These are phyloP conservation scores for Drosophila sp. DNA, from an alignment of 1,140 invertebrate species.

Conservation along the genomic window DNA sequence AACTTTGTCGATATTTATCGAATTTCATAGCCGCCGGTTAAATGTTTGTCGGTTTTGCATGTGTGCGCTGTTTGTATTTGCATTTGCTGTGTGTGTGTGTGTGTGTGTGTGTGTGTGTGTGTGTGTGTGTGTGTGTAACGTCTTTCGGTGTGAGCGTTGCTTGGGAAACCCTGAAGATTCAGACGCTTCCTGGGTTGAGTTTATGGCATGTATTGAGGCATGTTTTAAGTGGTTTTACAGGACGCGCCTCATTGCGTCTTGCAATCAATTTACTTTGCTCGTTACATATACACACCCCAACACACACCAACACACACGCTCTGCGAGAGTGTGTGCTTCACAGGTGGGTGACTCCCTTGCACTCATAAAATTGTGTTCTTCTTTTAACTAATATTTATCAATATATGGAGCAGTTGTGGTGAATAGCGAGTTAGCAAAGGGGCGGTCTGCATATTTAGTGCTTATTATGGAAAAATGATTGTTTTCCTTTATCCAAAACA, in stretches of 20 bases:
- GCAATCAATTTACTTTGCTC: slow-evolving; percentile 79
- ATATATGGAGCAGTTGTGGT: slow-evolving; percentile 30
- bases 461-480: slow-evolving; percentile 78
- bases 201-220: slow-evolving; percentile 83
- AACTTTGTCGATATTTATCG: slow-evolving; percentile 82
- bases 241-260: slow-evolving; percentile 84
- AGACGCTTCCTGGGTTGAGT: slow-evolving; percentile 60
- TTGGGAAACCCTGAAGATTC: slow-evolving; percentile 30
- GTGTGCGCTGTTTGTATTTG: too few species aligned
- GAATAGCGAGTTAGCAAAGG: slow-evolving; percentile 44
- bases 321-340: neutral
- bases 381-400: slow-evolving; percentile 83
- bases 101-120: slow-evolving; percentile 7
- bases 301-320: neutral
- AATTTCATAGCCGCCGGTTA: slow-evolving; percentile 78
- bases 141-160: slow-evolving; percentile 14
- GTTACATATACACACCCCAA: slow-evolving; percentile 67
- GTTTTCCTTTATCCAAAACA: slow-evolving; percentile 27
- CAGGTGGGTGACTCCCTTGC: slow-evolving; percentile 39
- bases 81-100: slow-evolving; percentile 8
- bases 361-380: slow-evolving; percentile 71
- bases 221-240: slow-evolving; percentile 84
- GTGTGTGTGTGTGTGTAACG: slow-evolving; percentile 28
- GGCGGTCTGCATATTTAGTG: slow-evolving; percentile 79
- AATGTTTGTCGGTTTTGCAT: slow-evolving; percentile 77